A percentile compares a stretch with the other conserved stretches of the same genome.
Evolutionary conservation across 2,797 vertebrate species (phyloP).

Genomic region (Tragopan temminckii): DNA sequence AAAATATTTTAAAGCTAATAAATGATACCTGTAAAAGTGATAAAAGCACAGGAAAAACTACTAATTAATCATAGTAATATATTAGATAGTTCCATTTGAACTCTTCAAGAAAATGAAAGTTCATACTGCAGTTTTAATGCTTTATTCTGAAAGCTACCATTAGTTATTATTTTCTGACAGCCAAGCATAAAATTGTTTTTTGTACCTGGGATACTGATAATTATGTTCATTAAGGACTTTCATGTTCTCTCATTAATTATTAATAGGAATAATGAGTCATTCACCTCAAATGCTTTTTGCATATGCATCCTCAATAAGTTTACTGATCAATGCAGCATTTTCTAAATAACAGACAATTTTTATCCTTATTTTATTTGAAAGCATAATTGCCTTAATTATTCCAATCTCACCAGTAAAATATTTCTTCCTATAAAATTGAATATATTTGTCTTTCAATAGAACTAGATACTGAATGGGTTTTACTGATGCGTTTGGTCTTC

Average conservation of each 20-base stretch:
- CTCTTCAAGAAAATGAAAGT: neutral
- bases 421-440: neutral
- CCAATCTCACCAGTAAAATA: neutral
- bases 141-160: neutral
- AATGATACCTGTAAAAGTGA: neutral
- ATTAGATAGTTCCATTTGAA: neutral
- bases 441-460: constrained; percentile 1
- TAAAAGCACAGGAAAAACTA: neutral
- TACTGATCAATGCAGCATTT: neutral
- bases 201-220: neutral
- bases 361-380: neutral
- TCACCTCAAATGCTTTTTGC: constrained; percentile 6
- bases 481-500: neutral
- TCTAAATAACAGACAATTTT: neutral
- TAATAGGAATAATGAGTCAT: neutral
- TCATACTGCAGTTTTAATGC: neutral
- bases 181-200: neutral
- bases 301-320: neutral
- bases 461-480: neutral
- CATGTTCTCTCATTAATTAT: neutral
- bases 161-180: neutral
- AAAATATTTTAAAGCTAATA: neutral
- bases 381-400: neutral
- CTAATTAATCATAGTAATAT: neutral
- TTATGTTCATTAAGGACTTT: neutral